Conservation (phyloP, 2,113 vertebrate species). For the Passer montanus region DNA sequence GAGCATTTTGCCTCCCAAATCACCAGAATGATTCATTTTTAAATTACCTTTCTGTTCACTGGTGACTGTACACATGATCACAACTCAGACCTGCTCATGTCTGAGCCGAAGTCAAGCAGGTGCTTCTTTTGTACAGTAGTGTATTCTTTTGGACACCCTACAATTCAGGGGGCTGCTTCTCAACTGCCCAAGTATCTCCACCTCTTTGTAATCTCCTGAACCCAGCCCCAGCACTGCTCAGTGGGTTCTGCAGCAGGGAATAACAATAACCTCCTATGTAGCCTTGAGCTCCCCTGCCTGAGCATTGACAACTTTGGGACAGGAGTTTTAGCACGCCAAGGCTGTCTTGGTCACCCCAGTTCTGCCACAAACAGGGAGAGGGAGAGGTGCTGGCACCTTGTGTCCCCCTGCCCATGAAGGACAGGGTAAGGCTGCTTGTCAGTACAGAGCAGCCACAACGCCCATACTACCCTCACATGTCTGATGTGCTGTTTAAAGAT, state of each 20-base stretch:
- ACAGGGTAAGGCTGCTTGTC: neutral
- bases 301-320: neutral
- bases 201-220: neutral
- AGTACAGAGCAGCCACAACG: neutral
- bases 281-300: neutral
- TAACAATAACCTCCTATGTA: fast-evolving
- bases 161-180: neutral
- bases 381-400: neutral
- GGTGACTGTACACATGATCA: neutral
- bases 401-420: neutral
- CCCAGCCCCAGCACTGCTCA: neutral
- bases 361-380: neutral
- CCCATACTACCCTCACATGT: fast-evolving
- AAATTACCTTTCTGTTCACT: neutral
- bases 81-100: neutral
- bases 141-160: neutral
- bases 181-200: neutral
- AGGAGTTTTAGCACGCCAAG: neutral
- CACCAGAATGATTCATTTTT: neutral
- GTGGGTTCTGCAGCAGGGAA: neutral
- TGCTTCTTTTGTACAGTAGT: neutral
- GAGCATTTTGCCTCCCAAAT: neutral
- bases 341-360: neutral
- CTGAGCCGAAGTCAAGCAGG: neutral
- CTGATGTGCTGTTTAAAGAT: neutral